phyloP scores from a whole-genome alignment of 2,113 vertebrate genomes.

The Lepus europaeus region DNA sequence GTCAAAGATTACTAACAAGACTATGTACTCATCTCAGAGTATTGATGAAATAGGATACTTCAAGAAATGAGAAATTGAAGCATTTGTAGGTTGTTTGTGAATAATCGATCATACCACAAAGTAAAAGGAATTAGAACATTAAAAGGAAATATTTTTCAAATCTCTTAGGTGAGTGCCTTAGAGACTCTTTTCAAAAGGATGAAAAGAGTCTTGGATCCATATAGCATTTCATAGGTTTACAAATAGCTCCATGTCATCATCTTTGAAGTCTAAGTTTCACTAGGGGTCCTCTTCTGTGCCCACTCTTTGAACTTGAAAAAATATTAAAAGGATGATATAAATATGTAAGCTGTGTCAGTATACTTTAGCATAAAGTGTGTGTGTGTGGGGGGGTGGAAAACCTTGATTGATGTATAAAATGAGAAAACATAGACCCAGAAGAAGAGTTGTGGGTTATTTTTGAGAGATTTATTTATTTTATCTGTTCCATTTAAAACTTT shows the following conservation, averaged over 20 bases:
- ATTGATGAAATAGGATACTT: neutral
- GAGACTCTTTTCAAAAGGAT: neutral
- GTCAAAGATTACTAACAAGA: neutral
- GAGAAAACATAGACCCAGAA: neutral
- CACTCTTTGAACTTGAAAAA: neutral
- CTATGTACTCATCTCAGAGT: neutral
- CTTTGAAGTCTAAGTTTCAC: neutral
- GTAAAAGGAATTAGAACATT: neutral
- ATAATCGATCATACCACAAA: neutral
- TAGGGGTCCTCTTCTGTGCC: neutral
- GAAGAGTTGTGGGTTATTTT: neutral
- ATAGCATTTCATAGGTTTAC: neutral
- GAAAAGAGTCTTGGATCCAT: neutral
- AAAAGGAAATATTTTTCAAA: neutral
- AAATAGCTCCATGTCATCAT: neutral
- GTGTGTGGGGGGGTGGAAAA: neutral
- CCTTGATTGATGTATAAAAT: neutral
- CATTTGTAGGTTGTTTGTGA: neutral
- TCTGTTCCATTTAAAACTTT: neutral
- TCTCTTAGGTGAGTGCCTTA: neutral
- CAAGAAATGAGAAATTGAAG: neutral
- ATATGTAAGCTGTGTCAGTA: neutral
- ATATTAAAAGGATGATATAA: neutral
- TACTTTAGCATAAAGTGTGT: neutral
- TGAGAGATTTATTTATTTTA: neutral